These are phyloP conservation scores for Bostrychus sinensis DNA, from an alignment of 2,113 vertebrate species.

Conservation along the genomic window DNA sequence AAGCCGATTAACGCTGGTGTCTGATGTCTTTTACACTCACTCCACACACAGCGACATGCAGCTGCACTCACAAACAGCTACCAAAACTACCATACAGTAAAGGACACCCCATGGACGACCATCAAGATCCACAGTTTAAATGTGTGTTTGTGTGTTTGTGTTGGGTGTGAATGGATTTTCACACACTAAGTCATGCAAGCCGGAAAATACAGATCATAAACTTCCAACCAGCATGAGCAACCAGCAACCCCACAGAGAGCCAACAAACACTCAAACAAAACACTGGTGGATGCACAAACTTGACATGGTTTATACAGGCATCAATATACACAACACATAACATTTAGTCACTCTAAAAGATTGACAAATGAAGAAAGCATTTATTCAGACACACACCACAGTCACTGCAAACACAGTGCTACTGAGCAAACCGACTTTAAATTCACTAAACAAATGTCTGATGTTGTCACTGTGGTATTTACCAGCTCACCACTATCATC, in stretches of 20 bases:
- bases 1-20: constrained; percentile 80
- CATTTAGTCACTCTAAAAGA: constrained; percentile 36
- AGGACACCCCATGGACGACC: constrained; percentile 71
- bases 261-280: constrained; percentile 37
- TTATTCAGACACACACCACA: constrained; percentile 38
- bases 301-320: constrained; percentile 18
- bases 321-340: constrained; percentile 10
- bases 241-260: constrained; percentile 69
- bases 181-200: constrained; percentile 80
- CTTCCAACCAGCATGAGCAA: constrained; percentile 76
- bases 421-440: constrained; percentile 54
- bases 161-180: constrained; percentile 82
- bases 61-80: constrained; percentile 71
- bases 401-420: constrained; percentile 50
- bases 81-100: constrained; percentile 71
- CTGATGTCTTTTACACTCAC: constrained; percentile 78
- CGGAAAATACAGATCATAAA: constrained; percentile 84
- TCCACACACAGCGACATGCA: constrained; percentile 70
- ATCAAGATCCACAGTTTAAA: constrained; percentile 72
- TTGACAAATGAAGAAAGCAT: constrained; percentile 32
- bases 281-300: constrained; percentile 47
- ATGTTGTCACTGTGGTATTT: constrained; percentile 75
- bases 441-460: constrained; percentile 67
- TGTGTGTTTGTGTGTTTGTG: constrained; percentile 54
- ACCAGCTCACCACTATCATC: constrained; percentile 68